phyloP scores from a whole-genome alignment of 2,888 invertebrate genomes.

The Tanytarsus gracilentus region DNA sequence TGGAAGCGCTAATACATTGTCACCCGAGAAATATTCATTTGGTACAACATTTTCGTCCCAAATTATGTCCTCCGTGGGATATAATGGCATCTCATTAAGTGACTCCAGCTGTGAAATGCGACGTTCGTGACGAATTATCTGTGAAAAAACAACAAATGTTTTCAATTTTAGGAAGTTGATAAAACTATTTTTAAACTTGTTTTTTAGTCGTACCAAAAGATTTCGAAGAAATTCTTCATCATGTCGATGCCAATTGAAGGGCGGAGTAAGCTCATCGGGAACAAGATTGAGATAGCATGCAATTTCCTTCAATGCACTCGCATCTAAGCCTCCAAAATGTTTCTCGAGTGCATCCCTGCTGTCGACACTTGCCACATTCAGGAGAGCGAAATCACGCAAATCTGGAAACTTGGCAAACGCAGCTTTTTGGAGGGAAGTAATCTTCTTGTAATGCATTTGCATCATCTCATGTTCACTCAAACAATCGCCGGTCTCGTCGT shows the following conservation, averaged over 20 bases:
- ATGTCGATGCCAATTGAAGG: slow-evolving; percentile 60
- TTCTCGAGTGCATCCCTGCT: slow-evolving; percentile 72
- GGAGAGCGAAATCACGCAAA: slow-evolving; percentile 74
- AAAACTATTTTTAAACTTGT: not conserved
- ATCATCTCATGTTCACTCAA: slow-evolving; percentile 91
- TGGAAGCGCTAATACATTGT: slow-evolving; percentile 89
- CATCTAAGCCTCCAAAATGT: slow-evolving; percentile 66
- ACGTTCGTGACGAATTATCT: slow-evolving; percentile 78
- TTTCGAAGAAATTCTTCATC: slow-evolving; percentile 77
- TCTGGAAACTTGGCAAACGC: slow-evolving; percentile 87
- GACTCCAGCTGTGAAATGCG: slow-evolving; percentile 87
- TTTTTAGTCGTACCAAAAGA: slow-evolving; percentile 59
- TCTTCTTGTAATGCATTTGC: slow-evolving; percentile 83
- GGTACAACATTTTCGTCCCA: slow-evolving; percentile 99
- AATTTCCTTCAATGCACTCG: slow-evolving; percentile 71
- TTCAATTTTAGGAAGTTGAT: slow-evolving; percentile 2
- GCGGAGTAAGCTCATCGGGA: slow-evolving; percentile 59
- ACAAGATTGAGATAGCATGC: slow-evolving; percentile 81
- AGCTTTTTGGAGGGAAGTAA: slow-evolving; percentile 84
- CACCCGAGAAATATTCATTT: slow-evolving; percentile 92
- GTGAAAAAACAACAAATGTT: slow-evolving; percentile 31
- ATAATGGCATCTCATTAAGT: slow-evolving; percentile 95
- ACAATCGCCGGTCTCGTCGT: slow-evolving; percentile 91
- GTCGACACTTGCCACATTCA: slow-evolving; percentile 94
- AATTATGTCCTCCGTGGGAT: slow-evolving; percentile 94